These are phyloP conservation scores for Nasonia giraulti DNA, from an alignment of 1,140 invertebrate species.

Conservation along the genomic window DNA sequence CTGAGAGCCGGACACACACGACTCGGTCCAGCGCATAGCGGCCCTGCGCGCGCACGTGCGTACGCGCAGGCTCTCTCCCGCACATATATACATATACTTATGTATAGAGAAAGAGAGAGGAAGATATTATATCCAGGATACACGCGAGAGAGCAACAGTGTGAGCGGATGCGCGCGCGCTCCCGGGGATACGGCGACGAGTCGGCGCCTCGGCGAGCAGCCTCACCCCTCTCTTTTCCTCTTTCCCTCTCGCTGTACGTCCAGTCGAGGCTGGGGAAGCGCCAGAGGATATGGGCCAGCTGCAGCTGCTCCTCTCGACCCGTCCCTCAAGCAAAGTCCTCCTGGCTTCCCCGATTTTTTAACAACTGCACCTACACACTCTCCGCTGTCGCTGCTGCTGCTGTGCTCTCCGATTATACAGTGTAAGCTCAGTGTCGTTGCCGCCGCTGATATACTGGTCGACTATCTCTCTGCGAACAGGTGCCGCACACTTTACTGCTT, in stretches of 20 bases:
- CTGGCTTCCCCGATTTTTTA: neutral
- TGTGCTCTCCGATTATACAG: too few relatives aligned
- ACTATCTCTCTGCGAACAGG: neutral
- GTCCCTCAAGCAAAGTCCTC: neutral
- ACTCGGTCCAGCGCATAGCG: neutral
- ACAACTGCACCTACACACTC: neutral
- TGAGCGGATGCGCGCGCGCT: neutral
- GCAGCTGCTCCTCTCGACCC: neutral
- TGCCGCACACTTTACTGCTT: neutral
- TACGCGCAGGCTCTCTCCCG: constrained; percentile 5
- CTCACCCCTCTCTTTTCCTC: neutral
- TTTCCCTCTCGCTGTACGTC: neutral
- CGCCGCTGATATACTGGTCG: neutral
- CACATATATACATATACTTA: too few relatives aligned
- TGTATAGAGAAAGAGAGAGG: neutral
- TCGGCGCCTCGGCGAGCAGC: constrained; percentile 14
- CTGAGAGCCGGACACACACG: constrained; percentile 11
- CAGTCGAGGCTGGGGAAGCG: constrained; percentile 40
- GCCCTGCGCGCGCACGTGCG: constrained; percentile 27
- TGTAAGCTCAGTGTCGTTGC: neutral
- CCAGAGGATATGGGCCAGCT: constrained; percentile 1
- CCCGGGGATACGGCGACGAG: neutral
- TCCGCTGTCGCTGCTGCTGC: too few relatives aligned
- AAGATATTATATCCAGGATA: neutral
- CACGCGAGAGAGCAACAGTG: constrained; percentile 1